A percentile compares a stretch with the other conserved stretches of the same genome.
Evolutionary conservation across 2,888 invertebrate genomes (phyloP).

Genomic region (Himalopsyche anomala): DNA sequence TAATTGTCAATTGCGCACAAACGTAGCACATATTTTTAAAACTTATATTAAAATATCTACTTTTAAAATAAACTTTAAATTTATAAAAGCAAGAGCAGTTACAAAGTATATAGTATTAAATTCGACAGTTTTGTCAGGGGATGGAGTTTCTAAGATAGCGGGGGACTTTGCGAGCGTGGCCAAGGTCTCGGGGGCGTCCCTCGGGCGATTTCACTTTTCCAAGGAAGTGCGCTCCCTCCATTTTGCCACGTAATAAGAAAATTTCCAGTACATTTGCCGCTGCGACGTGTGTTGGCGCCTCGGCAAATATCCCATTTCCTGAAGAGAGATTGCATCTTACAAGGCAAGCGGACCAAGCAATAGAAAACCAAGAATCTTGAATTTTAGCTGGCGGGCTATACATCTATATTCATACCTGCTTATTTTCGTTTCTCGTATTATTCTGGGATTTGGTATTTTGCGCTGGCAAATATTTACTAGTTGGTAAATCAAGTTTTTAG

Average conservation of each 20-base stretch:
- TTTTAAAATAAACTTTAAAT: too few species aligned
- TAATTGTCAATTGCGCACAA: too few species aligned
- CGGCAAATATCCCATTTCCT: constrained; percentile 79
- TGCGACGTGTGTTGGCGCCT: constrained; percentile 75
- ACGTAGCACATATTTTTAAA: too few species aligned
- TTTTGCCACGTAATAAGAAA: constrained; percentile 75
- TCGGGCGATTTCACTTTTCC: constrained; percentile 63
- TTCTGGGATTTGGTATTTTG: too few species aligned
- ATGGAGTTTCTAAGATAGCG: constrained; percentile 47
- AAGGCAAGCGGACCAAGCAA: constrained; percentile 49
- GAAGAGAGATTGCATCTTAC: constrained; percentile 75
- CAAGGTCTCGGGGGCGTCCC: constrained; percentile 55
- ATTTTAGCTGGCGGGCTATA: not conserved
- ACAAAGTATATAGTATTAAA: not conserved
- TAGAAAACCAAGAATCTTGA: constrained; percentile 46
- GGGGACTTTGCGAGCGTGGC: constrained; percentile 50
- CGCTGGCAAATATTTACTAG: too few species aligned
- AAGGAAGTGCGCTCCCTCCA: constrained; percentile 53
- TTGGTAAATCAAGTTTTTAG: too few species aligned
- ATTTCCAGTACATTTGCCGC: constrained; percentile 76
- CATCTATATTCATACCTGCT: not conserved
- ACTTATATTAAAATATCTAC: too few species aligned
- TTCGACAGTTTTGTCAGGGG: constrained; percentile 10
- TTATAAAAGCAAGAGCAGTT: not conserved
- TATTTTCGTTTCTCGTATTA: not conserved